phyloP scores from a whole-genome alignment of 2,888 invertebrate species.

The Tyria jacobaeae region DNA sequence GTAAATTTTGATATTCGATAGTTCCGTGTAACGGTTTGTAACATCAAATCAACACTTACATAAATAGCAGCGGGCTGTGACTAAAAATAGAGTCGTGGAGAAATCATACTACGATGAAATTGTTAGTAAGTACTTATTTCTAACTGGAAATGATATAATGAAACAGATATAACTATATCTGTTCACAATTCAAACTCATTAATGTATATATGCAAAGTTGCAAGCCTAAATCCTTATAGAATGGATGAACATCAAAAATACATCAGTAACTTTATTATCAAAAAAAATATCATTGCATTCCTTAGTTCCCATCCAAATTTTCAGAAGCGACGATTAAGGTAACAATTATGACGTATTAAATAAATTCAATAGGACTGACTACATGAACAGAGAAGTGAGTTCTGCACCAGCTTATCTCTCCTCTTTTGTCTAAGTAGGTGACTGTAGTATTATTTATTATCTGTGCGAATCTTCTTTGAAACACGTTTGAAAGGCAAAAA shows the following conservation, averaged over 20 bases:
- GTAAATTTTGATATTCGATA: constrained; percentile 11
- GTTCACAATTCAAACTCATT: not conserved
- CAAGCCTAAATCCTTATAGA: too few relatives aligned
- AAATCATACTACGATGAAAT: not conserved
- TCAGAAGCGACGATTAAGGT: constrained; percentile 40
- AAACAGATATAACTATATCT: not conserved
- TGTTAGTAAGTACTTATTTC: not conserved
- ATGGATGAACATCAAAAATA: not conserved
- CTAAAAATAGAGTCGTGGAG: constrained; percentile 10
- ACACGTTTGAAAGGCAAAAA: constrained; percentile 20
- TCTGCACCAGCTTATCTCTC: constrained; percentile 33
- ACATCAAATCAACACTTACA: constrained; percentile 13
- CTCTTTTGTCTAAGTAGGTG: constrained; percentile 39
- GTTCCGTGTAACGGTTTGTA: constrained; percentile 14
- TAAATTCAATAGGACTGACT: constrained; percentile 36
- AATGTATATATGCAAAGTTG: not conserved
- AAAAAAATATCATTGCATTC: constrained; percentile 31
- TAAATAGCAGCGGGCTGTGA: constrained; percentile 4
- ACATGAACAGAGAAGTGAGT: constrained; percentile 25
- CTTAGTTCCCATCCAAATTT: constrained; percentile 29
- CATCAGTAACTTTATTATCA: constrained; percentile 3
- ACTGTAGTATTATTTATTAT: constrained; percentile 30
- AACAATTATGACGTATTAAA: constrained; percentile 41
- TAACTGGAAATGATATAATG: not conserved
- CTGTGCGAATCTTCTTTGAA: constrained; percentile 30